Percentiles rank a stretch among this genome's conserved stretches.
Evolutionary conservation across 2,888 invertebrate species (phyloP).

Genomic region (Dynastes maya): DNA sequence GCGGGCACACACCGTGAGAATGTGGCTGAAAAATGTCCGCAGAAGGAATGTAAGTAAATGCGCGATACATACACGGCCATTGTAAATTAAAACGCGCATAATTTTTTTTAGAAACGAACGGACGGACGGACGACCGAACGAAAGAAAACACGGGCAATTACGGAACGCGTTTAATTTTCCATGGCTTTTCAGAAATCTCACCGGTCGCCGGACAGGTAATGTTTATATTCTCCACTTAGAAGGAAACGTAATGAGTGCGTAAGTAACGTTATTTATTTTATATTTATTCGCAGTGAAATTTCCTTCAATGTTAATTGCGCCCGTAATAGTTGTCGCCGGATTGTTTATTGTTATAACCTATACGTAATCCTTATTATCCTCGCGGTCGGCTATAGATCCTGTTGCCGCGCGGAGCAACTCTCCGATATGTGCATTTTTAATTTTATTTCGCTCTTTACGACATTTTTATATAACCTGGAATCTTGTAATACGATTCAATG

Average conservation of each 20-base stretch:
- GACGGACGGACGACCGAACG: slow-evolving; percentile 55
- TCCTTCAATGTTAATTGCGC: slow-evolving; percentile 67
- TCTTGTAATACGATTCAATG: slow-evolving; percentile 53
- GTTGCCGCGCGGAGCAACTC: slow-evolving; percentile 47
- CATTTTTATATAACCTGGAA: slow-evolving; percentile 53
- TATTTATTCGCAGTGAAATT: slow-evolving; percentile 67
- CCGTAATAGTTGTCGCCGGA: slow-evolving; percentile 63
- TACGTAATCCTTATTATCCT: slow-evolving; percentile 52
- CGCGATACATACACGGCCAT: slow-evolving; percentile 53
- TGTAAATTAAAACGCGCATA: slow-evolving; percentile 56
- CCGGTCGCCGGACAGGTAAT: slow-evolving; percentile 51
- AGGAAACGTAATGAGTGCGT: slow-evolving; percentile 62
- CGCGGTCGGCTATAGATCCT: slow-evolving; percentile 51
- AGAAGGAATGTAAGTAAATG: slow-evolving; percentile 51
- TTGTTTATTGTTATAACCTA: slow-evolving; percentile 62
- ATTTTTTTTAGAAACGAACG: slow-evolving; percentile 55
- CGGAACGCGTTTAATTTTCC: slow-evolving; percentile 58
- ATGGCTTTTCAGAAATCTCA: slow-evolving; percentile 58
- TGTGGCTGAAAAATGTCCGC: slow-evolving; percentile 51
- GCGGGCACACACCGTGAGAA: slow-evolving; percentile 50
- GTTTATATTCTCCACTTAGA: slow-evolving; percentile 61
- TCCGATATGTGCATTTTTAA: slow-evolving; percentile 58
- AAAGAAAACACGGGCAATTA: slow-evolving; percentile 56
- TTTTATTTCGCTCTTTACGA: slow-evolving; percentile 53
- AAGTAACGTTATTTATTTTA: slow-evolving; percentile 66